phyloP scores from a whole-genome alignment of 2,888 invertebrate species.

The Hirtodrosophila confusa region DNA sequence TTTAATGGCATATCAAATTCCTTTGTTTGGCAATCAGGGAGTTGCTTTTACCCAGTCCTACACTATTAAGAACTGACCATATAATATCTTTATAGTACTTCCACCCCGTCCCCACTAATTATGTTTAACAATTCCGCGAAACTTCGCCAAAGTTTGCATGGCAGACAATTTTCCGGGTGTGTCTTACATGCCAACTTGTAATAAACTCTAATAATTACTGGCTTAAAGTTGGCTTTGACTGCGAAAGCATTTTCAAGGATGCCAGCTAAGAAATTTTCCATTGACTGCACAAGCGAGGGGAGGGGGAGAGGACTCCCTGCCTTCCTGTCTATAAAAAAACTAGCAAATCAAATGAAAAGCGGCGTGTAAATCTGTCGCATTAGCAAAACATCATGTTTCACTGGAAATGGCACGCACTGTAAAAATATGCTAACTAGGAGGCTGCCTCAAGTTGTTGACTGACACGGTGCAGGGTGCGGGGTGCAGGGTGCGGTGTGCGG shows the following conservation, averaged over 20 bases:
- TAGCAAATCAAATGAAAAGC: constrained; percentile 61
- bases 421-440: constrained; percentile 52
- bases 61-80: constrained; percentile 5
- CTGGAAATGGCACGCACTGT: constrained; percentile 80
- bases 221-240: constrained; percentile 2
- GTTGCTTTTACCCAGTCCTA: background rate
- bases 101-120: constrained; percentile 12
- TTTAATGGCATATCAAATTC: constrained; percentile 1
- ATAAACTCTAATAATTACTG: constrained; percentile 14
- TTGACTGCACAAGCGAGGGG: too few species aligned
- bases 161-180: constrained; percentile 28
- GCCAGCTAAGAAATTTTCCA: constrained; percentile 9
- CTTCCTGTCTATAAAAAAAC: constrained; percentile 13
- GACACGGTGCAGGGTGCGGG: background rate
- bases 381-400: constrained; percentile 82
- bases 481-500: too few species aligned
- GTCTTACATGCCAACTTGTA: constrained; percentile 8
- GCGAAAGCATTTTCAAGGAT: background rate
- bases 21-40: constrained; percentile 3
- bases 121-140: constrained; percentile 27
- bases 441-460: constrained; percentile 21
- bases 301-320: too few species aligned
- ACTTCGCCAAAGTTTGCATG: constrained; percentile 23
- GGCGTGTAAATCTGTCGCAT: constrained; percentile 79
- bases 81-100: constrained; percentile 1